Evolutionary conservation across 2,797 vertebrate species (phyloP).

Genomic region (Urocyon cinereoargenteus): DNA sequence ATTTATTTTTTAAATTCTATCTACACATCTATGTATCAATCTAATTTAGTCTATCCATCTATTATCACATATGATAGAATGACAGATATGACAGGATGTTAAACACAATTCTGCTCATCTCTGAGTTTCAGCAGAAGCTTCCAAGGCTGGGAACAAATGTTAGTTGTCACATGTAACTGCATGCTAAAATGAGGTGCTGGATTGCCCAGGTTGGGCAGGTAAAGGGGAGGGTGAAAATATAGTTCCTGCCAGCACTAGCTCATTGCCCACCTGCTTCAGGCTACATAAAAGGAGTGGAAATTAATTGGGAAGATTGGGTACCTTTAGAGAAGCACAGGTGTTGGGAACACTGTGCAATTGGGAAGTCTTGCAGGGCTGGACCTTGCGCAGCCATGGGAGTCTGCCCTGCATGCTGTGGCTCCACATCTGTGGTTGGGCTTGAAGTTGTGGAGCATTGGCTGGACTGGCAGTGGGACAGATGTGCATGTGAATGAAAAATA

Average conservation of each 20-base stretch:
- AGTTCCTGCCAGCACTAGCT: neutral
- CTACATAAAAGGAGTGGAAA: neutral
- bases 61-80: neutral
- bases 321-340: neutral
- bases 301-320: neutral
- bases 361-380: too few relatives aligned
- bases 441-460: neutral
- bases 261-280: neutral
- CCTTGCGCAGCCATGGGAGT: accelerated
- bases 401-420: neutral
- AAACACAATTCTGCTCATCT: neutral
- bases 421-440: neutral
- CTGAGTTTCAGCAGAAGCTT: neutral
- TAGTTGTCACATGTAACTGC: neutral
- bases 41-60: neutral
- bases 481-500: neutral
- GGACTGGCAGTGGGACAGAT: neutral
- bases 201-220: neutral
- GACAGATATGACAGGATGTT: neutral
- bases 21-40: neutral
- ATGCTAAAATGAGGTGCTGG: neutral
- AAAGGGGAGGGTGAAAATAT: neutral
- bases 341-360: accelerated
- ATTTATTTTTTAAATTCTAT: neutral
- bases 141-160: neutral